These are phyloP conservation scores for Lagria hirta DNA, from an alignment of 2,888 invertebrate genomes.

Conservation along the genomic window DNA sequence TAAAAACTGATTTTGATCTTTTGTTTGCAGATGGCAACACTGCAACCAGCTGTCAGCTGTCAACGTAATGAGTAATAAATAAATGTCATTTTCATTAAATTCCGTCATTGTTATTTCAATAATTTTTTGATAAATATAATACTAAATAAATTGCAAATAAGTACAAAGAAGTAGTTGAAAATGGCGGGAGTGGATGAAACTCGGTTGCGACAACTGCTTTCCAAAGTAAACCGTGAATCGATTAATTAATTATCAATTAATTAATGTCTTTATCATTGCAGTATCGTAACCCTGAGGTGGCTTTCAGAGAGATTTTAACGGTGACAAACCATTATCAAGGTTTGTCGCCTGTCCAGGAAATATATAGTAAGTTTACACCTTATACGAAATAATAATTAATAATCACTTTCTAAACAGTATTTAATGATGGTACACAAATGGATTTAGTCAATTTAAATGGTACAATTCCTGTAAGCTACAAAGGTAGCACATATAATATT, in stretches of 20 bases:
- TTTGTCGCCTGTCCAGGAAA: conserved; percentile 64
- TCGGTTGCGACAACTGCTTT: conserved; percentile 57
- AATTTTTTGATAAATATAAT: too few relatives aligned
- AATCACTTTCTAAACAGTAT: conserved; percentile 60
- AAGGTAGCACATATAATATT: conserved; percentile 89
- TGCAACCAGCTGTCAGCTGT: too few relatives aligned
- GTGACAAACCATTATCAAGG: conserved; percentile 67
- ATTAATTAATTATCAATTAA: conserved; percentile 13
- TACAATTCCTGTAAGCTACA: conserved; percentile 90
- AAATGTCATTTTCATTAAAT: too few relatives aligned
- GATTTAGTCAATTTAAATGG: conserved; percentile 84
- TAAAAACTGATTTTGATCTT: too few relatives aligned
- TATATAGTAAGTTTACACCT: conserved; percentile 63
- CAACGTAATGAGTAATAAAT: too few relatives aligned
- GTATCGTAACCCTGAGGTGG: conserved; percentile 70
- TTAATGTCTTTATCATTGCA: too few relatives aligned
- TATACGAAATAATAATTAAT: background rate
- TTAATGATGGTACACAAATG: conserved; percentile 82
- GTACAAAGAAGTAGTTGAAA: too few relatives aligned
- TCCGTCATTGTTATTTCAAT: too few relatives aligned
- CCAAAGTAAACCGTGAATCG: conserved; percentile 52
- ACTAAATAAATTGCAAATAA: too few relatives aligned
- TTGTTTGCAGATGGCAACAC: too few relatives aligned
- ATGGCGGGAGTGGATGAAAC: conserved; percentile 52
- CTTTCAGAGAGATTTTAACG: conserved; percentile 67